A percentile compares a stretch with the other conserved stretches of the same genome.
phyloP scores from a whole-genome alignment of 2,797 vertebrate species.

The Lates japonicus region DNA sequence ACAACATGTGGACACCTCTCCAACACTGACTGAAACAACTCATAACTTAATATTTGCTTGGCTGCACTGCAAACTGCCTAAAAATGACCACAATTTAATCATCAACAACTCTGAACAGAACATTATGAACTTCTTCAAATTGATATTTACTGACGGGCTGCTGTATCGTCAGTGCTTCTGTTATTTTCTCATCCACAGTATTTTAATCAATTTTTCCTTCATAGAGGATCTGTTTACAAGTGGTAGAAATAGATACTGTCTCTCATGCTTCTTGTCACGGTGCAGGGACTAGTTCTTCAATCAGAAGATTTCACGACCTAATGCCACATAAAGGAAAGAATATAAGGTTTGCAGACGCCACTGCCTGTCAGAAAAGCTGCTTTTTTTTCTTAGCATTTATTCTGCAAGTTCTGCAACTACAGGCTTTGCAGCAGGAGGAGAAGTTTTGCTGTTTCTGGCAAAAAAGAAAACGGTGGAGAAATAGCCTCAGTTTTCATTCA shows the following conservation, averaged over 20 bases:
- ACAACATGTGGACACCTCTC: conserved; percentile 9
- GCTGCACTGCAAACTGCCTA: conserved; percentile 20
- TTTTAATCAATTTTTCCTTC: conserved; percentile 31
- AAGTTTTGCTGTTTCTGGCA: neutral
- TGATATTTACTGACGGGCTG: conserved; percentile 55
- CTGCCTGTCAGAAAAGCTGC: conserved; percentile 7
- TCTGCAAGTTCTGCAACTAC: conserved; percentile 12
- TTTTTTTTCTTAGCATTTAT: neutral
- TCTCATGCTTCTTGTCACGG: neutral
- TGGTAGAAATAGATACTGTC: conserved; percentile 2
- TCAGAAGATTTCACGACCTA: neutral
- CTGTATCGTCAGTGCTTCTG: conserved; percentile 20
- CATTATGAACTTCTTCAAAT: conserved; percentile 54
- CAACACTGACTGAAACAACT: conserved; percentile 33
- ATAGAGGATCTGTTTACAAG: conserved; percentile 30
- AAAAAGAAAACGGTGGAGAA: neutral
- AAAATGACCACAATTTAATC: conserved; percentile 4
- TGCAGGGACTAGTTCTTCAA: neutral
- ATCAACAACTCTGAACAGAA: conserved; percentile 43
- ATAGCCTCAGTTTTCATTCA: neutral
- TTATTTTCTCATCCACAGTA: conserved; percentile 34
- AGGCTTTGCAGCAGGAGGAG: neutral
- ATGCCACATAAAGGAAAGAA: neutral
- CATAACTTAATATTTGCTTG: conserved; percentile 59
- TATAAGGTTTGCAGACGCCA: neutral